A percentile compares a stretch with the other conserved stretches of the same genome.
phyloP scores from a whole-genome alignment of 2,113 vertebrate species.

The Syngnathoides biaculeatus region DNA sequence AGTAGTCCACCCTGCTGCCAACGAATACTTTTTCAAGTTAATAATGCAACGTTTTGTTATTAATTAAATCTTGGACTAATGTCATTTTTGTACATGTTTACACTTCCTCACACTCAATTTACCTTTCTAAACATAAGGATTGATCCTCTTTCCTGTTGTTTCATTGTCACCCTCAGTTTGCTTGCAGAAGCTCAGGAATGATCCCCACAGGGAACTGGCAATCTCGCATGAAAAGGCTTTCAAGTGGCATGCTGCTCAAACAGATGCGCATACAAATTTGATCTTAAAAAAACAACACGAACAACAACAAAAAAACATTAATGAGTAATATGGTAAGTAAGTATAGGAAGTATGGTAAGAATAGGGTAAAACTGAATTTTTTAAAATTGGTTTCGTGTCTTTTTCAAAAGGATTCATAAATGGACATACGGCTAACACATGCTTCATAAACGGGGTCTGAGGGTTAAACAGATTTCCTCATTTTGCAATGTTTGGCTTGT shows the following conservation, averaged over 20 bases:
- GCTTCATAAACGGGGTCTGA: neutral
- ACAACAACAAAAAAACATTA: neutral
- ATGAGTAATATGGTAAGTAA: constrained; percentile 2
- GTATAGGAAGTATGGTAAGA: neutral
- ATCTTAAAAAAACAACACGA: neutral
- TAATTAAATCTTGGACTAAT: neutral
- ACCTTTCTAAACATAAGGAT: constrained; percentile 1
- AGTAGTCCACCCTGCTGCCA: too few relatives aligned
- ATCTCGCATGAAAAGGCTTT: constrained; percentile 42
- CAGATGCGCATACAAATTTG: constrained; percentile 24
- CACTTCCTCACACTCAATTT: constrained; percentile 1
- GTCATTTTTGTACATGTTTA: constrained; percentile 1
- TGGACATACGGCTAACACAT: neutral
- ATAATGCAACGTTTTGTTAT: neutral
- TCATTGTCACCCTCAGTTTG: constrained; percentile 16
- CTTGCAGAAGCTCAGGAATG: constrained; percentile 16
- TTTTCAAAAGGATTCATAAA: neutral
- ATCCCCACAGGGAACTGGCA: constrained; percentile 24
- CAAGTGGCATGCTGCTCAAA: constrained; percentile 31
- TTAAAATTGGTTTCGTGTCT: neutral
- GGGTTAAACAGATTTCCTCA: neutral
- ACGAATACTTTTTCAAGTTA: neutral
- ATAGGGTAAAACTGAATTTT: constrained; percentile 12
- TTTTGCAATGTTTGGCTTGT: neutral
- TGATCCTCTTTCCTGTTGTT: neutral